These are phyloP conservation scores for Hirtodrosophila cameraria DNA, from an alignment of 2,888 invertebrate genomes.

Conservation along the genomic window DNA sequence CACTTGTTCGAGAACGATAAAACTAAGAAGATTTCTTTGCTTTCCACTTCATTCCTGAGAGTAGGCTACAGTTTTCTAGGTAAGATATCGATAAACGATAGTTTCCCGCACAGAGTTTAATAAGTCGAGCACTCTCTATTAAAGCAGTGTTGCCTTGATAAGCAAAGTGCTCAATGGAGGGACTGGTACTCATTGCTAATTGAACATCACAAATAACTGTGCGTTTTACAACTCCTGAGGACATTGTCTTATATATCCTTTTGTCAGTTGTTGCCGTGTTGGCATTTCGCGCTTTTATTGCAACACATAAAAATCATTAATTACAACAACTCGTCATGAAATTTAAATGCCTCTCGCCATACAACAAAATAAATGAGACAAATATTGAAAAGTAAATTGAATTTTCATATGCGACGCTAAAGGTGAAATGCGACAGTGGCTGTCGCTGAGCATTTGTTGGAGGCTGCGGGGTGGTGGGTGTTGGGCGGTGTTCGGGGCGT, in stretches of 20 bases:
- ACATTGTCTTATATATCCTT: slow-evolving; percentile 20
- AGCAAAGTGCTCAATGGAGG: too few relatives aligned
- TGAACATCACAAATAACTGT: slow-evolving; percentile 37
- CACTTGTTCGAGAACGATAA: too few relatives aligned
- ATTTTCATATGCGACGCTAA: slow-evolving; percentile 71
- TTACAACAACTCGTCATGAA: slow-evolving; percentile 76
- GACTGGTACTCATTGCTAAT: slow-evolving; percentile 32
- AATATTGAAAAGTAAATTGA: slow-evolving; percentile 78
- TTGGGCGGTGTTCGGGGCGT: slow-evolving; percentile 13
- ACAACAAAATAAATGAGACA: slow-evolving; percentile 63
- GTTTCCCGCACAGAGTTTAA: too few relatives aligned
- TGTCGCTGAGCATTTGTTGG: not conserved
- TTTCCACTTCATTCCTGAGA: too few relatives aligned
- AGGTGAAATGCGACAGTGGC: slow-evolving; percentile 35
- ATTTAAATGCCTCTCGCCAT: slow-evolving; percentile 66
- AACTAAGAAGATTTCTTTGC: too few relatives aligned
- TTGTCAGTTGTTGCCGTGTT: slow-evolving; percentile 21
- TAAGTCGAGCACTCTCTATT: too few relatives aligned
- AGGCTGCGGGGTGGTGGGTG: not conserved
- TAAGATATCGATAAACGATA: too few relatives aligned
- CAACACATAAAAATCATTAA: slow-evolving; percentile 75
- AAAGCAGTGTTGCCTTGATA: too few relatives aligned
- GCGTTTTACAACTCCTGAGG: slow-evolving; percentile 33
- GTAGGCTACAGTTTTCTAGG: too few relatives aligned
- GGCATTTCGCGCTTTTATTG: slow-evolving; percentile 61